A percentile compares a stretch with the other conserved stretches of the same genome.
phyloP scores from a whole-genome alignment of 2,113 vertebrate species.

The Tapirus terrestris region DNA sequence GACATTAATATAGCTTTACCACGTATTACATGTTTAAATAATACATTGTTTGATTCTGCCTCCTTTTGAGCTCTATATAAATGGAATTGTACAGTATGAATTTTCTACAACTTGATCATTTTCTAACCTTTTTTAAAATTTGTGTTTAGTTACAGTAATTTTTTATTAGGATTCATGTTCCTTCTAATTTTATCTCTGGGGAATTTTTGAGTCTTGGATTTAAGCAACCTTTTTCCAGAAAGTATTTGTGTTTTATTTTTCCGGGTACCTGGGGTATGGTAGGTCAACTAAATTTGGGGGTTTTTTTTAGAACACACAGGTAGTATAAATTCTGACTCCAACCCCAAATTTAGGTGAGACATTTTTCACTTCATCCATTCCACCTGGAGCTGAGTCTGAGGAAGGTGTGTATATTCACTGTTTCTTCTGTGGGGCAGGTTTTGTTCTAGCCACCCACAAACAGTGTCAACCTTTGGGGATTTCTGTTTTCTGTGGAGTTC shows the following conservation, averaged over 20 bases:
- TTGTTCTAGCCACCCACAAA: background rate
- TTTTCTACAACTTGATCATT: background rate
- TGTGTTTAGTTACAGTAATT: background rate
- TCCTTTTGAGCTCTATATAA: background rate
- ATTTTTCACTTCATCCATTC: constrained; percentile 72
- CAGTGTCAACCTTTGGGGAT: background rate
- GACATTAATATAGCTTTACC: background rate
- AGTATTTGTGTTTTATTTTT: background rate
- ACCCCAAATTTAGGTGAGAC: background rate
- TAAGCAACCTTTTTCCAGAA: background rate
- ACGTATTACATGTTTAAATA: background rate
- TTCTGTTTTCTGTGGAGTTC: constrained; percentile 73
- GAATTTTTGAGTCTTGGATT: background rate
- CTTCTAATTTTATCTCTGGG: background rate
- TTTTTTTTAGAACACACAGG: background rate
- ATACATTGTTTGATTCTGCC: background rate
- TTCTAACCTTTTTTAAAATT: background rate
- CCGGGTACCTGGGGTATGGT: background rate
- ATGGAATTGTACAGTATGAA: background rate
- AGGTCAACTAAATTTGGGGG: background rate
- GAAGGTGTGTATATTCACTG: background rate
- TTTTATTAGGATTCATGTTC: background rate
- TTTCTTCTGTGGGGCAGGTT: background rate
- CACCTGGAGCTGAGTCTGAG: constrained; percentile 46
- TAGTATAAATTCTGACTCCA: constrained; percentile 70